Evolutionary conservation across 2,888 invertebrate genomes (phyloP).

Genomic region (Lymantria dispar): DNA sequence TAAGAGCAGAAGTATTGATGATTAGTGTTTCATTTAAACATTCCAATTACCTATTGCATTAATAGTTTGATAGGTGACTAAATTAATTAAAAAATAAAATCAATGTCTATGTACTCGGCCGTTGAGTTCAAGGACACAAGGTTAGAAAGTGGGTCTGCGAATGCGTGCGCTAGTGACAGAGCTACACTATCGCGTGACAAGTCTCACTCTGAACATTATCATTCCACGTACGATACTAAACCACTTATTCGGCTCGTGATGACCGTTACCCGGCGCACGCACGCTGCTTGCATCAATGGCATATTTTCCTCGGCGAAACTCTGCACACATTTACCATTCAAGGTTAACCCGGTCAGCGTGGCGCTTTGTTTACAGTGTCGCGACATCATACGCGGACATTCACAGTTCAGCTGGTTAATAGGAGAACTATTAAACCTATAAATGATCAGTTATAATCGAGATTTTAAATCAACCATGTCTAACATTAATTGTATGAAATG

Average conservation of each 20-base stretch:
- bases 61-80: neutral
- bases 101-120: constrained; percentile 5
- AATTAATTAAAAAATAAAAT: neutral
- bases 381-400: constrained; percentile 44
- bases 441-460: neutral
- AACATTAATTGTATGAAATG: too few relatives aligned
- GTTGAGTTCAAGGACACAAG: constrained; percentile 59
- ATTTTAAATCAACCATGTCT: too few relatives aligned
- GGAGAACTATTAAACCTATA: constrained; percentile 7
- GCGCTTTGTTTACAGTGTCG: constrained; percentile 71
- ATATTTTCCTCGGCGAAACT: constrained; percentile 78
- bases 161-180: constrained; percentile 58
- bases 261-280: constrained; percentile 78
- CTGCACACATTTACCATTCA: constrained; percentile 77
- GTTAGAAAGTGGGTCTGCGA: constrained; percentile 69
- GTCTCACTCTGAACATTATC: constrained; percentile 70
- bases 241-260: constrained; percentile 76
- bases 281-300: constrained; percentile 78
- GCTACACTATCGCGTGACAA: constrained; percentile 66
- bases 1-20: too few relatives aligned
- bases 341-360: constrained; percentile 79
- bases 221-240: constrained; percentile 77
- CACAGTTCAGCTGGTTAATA: constrained; percentile 32
- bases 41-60: too few relatives aligned
- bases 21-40: too few relatives aligned